phyloP scores from a whole-genome alignment of 1,140 invertebrate species.

The Danaus melanippus region DNA sequence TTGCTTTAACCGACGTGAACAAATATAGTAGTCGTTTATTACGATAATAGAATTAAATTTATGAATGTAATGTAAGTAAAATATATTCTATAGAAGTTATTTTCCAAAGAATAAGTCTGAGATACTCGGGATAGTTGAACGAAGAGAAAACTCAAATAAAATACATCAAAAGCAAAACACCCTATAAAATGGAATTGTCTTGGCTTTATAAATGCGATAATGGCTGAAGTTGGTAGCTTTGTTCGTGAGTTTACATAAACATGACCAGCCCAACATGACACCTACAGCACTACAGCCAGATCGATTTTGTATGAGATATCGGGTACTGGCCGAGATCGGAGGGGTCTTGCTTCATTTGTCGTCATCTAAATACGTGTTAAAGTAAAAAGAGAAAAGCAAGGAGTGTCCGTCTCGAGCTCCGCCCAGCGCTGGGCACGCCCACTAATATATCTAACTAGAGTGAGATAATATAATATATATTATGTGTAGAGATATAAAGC shows the following conservation, averaged over 20 bases:
- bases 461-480: conserved; percentile 42
- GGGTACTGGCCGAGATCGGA: conserved; percentile 25
- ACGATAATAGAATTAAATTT: no score
- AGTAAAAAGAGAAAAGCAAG: conserved; percentile 67
- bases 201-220: conserved; percentile 71
- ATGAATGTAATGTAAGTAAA: no score
- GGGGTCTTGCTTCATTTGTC: conserved; percentile 46
- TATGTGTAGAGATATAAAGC: conserved; percentile 11
- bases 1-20: no score
- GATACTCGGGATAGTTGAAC: no score
- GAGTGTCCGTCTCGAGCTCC: conserved; percentile 58
- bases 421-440: conserved; percentile 55
- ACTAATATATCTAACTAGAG: conserved; percentile 44
- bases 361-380: conserved; percentile 61
- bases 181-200: conserved; percentile 68
- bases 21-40: no score
- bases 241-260: conserved; percentile 64
- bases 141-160: conserved; percentile 54
- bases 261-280: conserved; percentile 41
- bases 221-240: conserved; percentile 66
- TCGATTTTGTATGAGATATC: conserved; percentile 8
- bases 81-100: no score
- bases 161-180: conserved; percentile 68
- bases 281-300: conserved; percentile 9
- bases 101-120: no score